Conservation (phyloP, 53 echinoderm and acorn worm species). For the Patiria pectinifera region DNA sequence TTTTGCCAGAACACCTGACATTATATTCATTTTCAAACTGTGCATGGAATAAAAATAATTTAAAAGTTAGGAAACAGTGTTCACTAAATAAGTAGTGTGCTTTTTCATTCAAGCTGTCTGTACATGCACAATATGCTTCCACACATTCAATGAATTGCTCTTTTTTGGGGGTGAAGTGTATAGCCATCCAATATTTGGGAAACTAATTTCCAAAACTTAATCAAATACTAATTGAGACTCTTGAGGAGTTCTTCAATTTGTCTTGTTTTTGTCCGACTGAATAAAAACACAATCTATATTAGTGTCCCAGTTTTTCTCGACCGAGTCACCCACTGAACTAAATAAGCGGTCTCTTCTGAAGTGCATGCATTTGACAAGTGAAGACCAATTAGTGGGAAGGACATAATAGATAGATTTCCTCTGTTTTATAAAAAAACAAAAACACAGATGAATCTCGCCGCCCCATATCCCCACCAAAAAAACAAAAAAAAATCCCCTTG, state of each 20-base stretch:
- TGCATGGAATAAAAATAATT: no score
- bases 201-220: conserved; percentile 3
- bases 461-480: conserved; percentile 13
- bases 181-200: not conserved
- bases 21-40: no score
- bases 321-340: not conserved
- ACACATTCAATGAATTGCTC: not conserved
- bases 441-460: conserved; percentile 4
- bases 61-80: no score
- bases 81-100: no score
- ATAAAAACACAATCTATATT: not conserved
- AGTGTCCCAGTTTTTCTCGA: not conserved
- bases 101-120: no score
- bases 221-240: not conserved
- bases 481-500: not conserved
- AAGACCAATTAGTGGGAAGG: conserved; percentile 41
- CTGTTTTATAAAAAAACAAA: not conserved
- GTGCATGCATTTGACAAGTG: not conserved
- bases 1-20: no score
- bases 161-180: not conserved
- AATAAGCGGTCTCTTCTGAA: not conserved
- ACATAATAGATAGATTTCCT: conserved; percentile 40
- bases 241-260: not conserved
- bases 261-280: not conserved
- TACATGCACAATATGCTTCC: not conserved